phyloP scores from a whole-genome alignment of 2,888 invertebrate genomes.

The Megastigmus dorsalis region DNA sequence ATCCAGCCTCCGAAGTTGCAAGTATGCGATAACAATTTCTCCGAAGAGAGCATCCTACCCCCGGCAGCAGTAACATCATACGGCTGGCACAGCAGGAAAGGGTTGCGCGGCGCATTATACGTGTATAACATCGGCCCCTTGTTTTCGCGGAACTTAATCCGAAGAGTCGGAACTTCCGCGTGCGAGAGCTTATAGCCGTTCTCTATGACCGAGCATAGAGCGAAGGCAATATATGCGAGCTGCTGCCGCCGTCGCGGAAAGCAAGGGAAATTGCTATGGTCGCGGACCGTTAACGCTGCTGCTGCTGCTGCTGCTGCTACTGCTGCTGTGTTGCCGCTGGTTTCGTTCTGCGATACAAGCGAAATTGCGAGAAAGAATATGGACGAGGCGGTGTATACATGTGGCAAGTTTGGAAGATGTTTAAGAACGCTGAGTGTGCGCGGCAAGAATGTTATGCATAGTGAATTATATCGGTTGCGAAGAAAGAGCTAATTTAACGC shows the following conservation, averaged over 20 bases:
- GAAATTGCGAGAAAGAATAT: slow-evolving; percentile 20
- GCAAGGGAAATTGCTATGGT: slow-evolving; percentile 32
- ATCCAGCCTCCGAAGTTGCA: slow-evolving; percentile 30
- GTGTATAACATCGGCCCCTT: slow-evolving; percentile 16
- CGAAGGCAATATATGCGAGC: slow-evolving; percentile 29
- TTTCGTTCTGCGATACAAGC: slow-evolving; percentile 6
- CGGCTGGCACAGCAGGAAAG: no score
- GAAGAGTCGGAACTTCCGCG: slow-evolving; percentile 17
- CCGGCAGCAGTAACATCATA: no score
- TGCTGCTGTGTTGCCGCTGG: no score
- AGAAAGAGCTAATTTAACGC: no score
- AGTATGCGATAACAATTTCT: slow-evolving; percentile 53
- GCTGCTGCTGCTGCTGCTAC: no score
- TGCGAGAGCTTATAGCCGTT: not conserved
- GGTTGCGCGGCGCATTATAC: not conserved
- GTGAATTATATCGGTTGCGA: no score
- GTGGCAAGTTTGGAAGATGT: no score
- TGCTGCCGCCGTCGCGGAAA: no score
- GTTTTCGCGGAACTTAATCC: slow-evolving; percentile 51
- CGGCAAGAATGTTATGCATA: no score
- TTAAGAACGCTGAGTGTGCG: no score
- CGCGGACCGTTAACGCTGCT: slow-evolving; percentile 35
- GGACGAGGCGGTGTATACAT: not conserved
- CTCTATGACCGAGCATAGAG: no score
- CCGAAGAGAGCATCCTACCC: not conserved